Conservation (phyloP, 1,140 invertebrate species). For the Papilio aristodemus region DNA sequence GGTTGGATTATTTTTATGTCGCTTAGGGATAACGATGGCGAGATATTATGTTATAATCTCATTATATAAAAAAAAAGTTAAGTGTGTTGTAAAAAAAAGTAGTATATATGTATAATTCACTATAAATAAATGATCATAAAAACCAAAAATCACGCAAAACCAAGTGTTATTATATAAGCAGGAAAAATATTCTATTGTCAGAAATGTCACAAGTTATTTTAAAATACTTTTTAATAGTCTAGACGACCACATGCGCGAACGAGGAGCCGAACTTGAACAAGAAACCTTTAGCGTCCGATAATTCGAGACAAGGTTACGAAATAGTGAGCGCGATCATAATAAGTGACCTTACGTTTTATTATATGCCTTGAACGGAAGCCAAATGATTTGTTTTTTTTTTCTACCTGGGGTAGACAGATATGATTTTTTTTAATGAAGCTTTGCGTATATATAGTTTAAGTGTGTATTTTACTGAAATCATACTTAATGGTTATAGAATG, state of each 20-base stretch:
- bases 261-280: slow-evolving; percentile 34
- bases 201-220: not conserved
- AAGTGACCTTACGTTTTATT: slow-evolving; percentile 16
- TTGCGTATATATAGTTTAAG: too few relatives aligned
- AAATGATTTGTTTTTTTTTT: not conserved
- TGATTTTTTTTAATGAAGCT: too few relatives aligned
- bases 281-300: slow-evolving; percentile 44
- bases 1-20: too few relatives aligned
- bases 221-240: not conserved
- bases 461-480: too few relatives aligned
- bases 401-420: too few relatives aligned
- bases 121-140: not conserved
- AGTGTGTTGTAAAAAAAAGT: too few relatives aligned
- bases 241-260: not conserved
- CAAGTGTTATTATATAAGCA: not conserved
- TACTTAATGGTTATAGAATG: too few relatives aligned
- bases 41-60: too few relatives aligned
- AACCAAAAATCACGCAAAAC: not conserved
- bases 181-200: not conserved
- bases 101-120: too few relatives aligned
- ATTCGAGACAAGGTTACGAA: slow-evolving; percentile 44
- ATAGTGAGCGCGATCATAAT: slow-evolving; percentile 35
- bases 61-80: too few relatives aligned
- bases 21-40: too few relatives aligned
- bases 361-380: slow-evolving; percentile 7